Percentiles rank a stretch among this genome's conserved stretches.
Conservation (phyloP, 2,113 vertebrate genomes). For the Epinephelus fuscoguttatus region DNA sequence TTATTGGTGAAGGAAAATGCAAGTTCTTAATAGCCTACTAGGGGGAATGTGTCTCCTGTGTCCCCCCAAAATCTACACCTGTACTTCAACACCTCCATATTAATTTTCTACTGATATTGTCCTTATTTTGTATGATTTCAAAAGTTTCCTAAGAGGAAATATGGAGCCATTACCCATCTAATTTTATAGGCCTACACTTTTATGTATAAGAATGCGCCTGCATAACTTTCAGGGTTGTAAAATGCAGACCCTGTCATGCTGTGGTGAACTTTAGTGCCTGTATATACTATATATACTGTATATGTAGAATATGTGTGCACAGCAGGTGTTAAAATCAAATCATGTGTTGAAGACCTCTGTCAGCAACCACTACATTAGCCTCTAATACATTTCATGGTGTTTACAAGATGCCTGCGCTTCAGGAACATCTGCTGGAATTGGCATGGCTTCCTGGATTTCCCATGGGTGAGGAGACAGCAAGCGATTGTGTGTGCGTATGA, state of each 20-base stretch:
- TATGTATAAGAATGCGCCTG: neutral
- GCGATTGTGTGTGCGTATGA: constrained; percentile 41
- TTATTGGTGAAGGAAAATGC: no score
- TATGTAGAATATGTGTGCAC: constrained; percentile 40
- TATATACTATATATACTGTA: neutral
- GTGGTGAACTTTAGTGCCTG: constrained; percentile 14
- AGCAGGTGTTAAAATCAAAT: constrained; percentile 71
- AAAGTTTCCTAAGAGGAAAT: neutral
- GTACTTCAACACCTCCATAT: neutral
- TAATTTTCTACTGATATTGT: neutral
- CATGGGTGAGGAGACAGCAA: constrained; percentile 73
- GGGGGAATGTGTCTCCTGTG: no score
- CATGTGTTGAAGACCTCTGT: constrained; percentile 67
- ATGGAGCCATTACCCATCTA: neutral
- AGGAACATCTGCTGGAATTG: constrained; percentile 83
- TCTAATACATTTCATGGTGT: constrained; percentile 77
- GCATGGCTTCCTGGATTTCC: constrained; percentile 71
- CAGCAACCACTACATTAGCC: constrained; percentile 72
- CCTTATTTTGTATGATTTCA: neutral
- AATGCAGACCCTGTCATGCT: constrained; percentile 9
- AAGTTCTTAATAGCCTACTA: no score
- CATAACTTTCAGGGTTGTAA: neutral
- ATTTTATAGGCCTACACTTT: neutral
- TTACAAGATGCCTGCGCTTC: constrained; percentile 81
- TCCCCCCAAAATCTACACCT: no score